Evolutionary conservation across 1,140 invertebrate species (phyloP), one percentile per base, ranked within the genome.

Genomic region (Nasonia giraulti): DNA sequence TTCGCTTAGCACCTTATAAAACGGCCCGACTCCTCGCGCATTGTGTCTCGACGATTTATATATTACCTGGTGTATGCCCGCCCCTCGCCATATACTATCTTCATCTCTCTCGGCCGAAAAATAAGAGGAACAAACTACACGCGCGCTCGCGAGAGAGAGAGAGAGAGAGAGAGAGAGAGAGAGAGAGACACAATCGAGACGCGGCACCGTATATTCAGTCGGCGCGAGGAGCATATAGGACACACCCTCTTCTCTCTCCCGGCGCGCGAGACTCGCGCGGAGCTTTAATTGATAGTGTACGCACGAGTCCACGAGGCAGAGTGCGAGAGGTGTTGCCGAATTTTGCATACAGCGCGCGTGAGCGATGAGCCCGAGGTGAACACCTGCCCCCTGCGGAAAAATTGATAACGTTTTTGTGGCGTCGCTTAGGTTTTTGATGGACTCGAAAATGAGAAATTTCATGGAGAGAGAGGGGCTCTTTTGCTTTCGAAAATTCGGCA

Each of bases 1-100:
- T 62, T 82, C 11, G 31, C 5, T 82, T 82, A 74, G 31, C 33
- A 75, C 71, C 68, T 75, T 75, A 82, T 73, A 82, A 74, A 81
- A 82, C 23, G 80, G 5, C 17, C 55, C 55, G 55, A 62, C 55
- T 55, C 50, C 12, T 17, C 31, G 37, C 31, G 37, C 69, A 75
- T 82, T 71, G 68, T 40, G n/a, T 31, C 12, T 37, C 33, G 44
- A n/a, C 40, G 68, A 82, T 82, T 82, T 75, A 80, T 75, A 75
- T 62, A 75, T 75, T 62, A 62, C 71, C 8, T n/a, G 17, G 33
- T 50, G 27, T 33, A 55, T 33, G 55, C 68, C 33, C 47, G 31
- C 47, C 55, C 6, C 80, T 55, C 27, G 14, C 50, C 55, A 23
- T 10, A 31, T 17, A 31, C 31, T 75, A 75, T 82, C 44, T 82